These are phyloP conservation scores for Danionella cerebrum DNA, from an alignment of 2,113 vertebrate genomes.

Conservation along the genomic window DNA sequence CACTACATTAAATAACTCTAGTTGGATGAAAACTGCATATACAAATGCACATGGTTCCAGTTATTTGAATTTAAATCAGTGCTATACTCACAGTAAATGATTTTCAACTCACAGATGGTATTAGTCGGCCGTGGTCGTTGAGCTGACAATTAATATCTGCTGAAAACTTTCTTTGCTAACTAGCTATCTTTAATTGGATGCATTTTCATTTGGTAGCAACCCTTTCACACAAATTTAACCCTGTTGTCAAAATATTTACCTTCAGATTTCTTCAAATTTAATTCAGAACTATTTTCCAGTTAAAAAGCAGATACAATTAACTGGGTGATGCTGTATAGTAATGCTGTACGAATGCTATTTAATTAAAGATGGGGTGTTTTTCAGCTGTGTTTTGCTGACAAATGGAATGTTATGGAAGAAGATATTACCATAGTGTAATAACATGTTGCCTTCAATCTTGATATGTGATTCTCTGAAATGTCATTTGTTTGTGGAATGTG, in stretches of 20 bases:
- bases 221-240: background rate
- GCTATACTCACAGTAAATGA: too few relatives aligned
- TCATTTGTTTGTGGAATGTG: background rate
- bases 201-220: background rate
- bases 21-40: background rate
- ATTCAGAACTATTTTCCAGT: background rate
- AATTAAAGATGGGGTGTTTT: background rate
- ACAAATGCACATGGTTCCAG: background rate
- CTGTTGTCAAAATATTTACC: constrained; percentile 1
- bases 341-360: background rate
- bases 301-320: background rate
- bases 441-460: background rate
- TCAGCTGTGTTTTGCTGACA: background rate
- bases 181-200: background rate
- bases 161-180: background rate
- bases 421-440: background rate
- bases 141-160: background rate
- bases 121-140: background rate
- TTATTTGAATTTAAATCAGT: background rate
- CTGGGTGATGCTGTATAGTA: background rate
- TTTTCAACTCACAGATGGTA: background rate
- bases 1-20: background rate
- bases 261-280: background rate
- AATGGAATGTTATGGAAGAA: background rate
- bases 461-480: background rate